These are phyloP conservation scores for Mythimna albipuncta DNA, from an alignment of 2,888 invertebrate species.

Conservation along the genomic window DNA sequence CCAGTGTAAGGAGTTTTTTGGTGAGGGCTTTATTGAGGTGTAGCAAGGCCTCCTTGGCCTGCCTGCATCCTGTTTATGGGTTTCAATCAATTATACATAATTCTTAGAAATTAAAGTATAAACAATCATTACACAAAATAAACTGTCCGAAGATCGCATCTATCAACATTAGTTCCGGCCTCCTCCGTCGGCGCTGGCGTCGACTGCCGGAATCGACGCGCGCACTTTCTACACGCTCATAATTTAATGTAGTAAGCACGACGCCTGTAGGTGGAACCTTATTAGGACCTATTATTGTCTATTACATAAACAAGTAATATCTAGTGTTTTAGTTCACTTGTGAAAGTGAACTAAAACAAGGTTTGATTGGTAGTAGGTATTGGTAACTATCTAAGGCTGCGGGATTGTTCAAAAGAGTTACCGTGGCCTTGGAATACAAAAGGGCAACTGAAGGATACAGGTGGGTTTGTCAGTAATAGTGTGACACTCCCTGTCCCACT, in stretches of 20 bases:
- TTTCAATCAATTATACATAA: background rate
- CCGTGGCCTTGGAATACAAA: too few relatives aligned
- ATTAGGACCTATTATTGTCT: slow-evolving; percentile 24
- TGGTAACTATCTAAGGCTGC: too few relatives aligned
- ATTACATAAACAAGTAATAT: slow-evolving; percentile 11
- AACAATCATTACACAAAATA: slow-evolving; percentile 16
- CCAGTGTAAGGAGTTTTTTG: too few relatives aligned
- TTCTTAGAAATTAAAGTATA: slow-evolving; percentile 5
- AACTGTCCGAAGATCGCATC: slow-evolving; percentile 26
- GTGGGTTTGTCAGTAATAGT: too few relatives aligned
- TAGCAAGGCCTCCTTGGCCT: too few relatives aligned
- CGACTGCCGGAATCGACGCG: slow-evolving; percentile 48
- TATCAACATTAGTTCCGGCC: slow-evolving; percentile 54
- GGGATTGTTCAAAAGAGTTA: too few relatives aligned
- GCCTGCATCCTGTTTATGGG: too few relatives aligned
- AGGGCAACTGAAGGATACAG: too few relatives aligned
- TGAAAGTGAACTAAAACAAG: slow-evolving; percentile 11
- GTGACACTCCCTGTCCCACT: too few relatives aligned
- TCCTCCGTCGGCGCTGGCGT: slow-evolving; percentile 14
- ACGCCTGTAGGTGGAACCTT: slow-evolving; percentile 21
- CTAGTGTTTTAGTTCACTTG: slow-evolving; percentile 8
- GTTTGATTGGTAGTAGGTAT: background rate
- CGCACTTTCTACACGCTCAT: slow-evolving; percentile 58
- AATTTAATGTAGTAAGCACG: slow-evolving; percentile 45
- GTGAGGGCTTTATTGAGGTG: too few relatives aligned